phyloP scores from a whole-genome alignment of 2,888 invertebrate species.

The Pseudococcus longispinus region DNA sequence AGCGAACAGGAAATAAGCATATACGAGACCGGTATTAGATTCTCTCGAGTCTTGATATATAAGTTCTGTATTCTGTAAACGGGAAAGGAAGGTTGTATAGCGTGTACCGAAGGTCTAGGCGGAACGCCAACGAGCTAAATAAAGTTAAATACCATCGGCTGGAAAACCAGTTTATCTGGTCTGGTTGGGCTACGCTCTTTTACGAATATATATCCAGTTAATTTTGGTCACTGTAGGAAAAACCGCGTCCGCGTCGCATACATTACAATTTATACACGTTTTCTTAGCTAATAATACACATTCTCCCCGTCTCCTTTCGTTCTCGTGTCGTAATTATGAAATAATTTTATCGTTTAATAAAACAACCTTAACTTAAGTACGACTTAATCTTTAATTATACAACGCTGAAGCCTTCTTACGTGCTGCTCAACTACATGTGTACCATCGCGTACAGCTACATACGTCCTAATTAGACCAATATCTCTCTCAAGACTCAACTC shows the following conservation, averaged over 20 bases:
- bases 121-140: slow-evolving; percentile 52
- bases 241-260: slow-evolving; percentile 37
- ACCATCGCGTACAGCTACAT: background rate
- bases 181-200: slow-evolving; percentile 45
- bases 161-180: slow-evolving; percentile 55
- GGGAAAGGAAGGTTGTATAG: slow-evolving; percentile 44
- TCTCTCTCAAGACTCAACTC: no score
- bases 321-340: background rate
- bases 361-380: background rate
- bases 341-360: slow-evolving; percentile 12
- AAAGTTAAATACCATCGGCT: slow-evolving; percentile 53
- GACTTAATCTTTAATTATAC: slow-evolving; percentile 5
- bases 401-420: background rate
- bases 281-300: slow-evolving; percentile 34
- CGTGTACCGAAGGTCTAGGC: slow-evolving; percentile 46
- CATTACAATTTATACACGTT: slow-evolving; percentile 20
- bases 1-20: slow-evolving; percentile 44
- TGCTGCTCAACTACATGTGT: background rate
- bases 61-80: slow-evolving; percentile 15
- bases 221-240: slow-evolving; percentile 54
- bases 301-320: background rate
- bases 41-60: slow-evolving; percentile 44
- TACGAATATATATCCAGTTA: slow-evolving; percentile 41
- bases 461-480: background rate
- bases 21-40: slow-evolving; percentile 48